phyloP scores from a whole-genome alignment of 2,888 invertebrate species.

The Cerceris ruficornis region DNA sequence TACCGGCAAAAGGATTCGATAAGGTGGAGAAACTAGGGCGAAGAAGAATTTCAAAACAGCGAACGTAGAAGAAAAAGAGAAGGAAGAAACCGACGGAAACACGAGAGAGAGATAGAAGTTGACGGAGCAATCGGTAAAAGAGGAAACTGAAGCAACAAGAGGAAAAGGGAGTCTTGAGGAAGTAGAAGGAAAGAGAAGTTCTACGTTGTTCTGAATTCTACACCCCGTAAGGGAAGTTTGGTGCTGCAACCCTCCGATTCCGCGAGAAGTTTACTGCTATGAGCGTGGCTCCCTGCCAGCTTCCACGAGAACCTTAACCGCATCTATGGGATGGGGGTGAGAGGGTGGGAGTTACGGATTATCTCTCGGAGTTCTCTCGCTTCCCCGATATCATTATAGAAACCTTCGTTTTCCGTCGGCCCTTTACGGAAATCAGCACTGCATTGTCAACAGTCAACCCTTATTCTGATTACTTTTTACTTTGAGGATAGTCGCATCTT shows the following conservation, averaged over 20 bases:
- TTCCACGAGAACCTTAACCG: conserved; percentile 61
- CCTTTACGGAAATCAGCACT: conserved; percentile 6
- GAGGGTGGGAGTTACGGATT: conserved; percentile 34
- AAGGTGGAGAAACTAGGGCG: conserved; percentile 14
- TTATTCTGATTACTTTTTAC: not conserved
- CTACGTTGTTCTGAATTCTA: conserved; percentile 55
- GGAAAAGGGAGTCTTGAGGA: conserved; percentile 23
- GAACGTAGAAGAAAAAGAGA: not conserved
- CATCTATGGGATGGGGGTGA: conserved; percentile 39
- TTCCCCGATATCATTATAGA: conserved; percentile 57
- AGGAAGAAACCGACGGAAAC: not conserved
- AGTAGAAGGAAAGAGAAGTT: conserved; percentile 61
- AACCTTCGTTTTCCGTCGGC: conserved; percentile 37
- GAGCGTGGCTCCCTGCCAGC: conserved; percentile 71
- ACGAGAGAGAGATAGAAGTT: not conserved
- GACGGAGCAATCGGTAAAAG: conserved; percentile 3
- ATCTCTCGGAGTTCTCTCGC: conserved; percentile 57
- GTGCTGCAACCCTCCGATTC: conserved; percentile 66
- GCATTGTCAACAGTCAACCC: conserved; percentile 10
- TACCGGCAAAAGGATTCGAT: not conserved
- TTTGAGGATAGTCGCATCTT: too few species aligned
- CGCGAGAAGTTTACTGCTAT: conserved; percentile 74
- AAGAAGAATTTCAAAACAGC: not conserved
- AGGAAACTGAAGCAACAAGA: conserved; percentile 25
- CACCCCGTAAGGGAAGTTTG: conserved; percentile 63